Percentiles rank a stretch among this genome's conserved stretches.
These are phyloP conservation scores for Scaptomyza polygonia DNA, from an alignment of 2,888 invertebrate genomes.

Conservation along the genomic window DNA sequence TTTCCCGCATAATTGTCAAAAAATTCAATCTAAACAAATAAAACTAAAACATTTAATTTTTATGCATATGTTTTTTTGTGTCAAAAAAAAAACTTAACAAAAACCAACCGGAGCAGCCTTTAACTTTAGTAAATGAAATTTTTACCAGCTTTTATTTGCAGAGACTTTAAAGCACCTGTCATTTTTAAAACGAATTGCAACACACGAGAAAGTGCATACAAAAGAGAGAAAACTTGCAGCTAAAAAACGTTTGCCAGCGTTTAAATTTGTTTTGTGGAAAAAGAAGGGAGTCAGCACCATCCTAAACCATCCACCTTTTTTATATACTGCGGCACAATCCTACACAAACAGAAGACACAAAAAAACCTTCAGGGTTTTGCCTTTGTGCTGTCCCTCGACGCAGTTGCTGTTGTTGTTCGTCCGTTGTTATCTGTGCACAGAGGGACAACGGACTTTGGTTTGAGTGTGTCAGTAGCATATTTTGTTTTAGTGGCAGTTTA, in stretches of 20 bases:
- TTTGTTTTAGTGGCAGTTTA: slow-evolving; percentile 53
- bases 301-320: not conserved
- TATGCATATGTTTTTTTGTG: no score
- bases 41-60: no score
- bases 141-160: slow-evolving; percentile 10
- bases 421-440: slow-evolving; percentile 41
- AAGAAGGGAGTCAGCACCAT: not conserved
- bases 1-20: no score
- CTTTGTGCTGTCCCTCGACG: slow-evolving; percentile 39
- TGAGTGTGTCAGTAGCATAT: slow-evolving; percentile 65
- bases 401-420: slow-evolving; percentile 34
- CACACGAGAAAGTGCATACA: not conserved
- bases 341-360: slow-evolving; percentile 6
- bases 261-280: slow-evolving; percentile 39
- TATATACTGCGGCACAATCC: not conserved
- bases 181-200: slow-evolving; percentile 14
- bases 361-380: slow-evolving; percentile 42
- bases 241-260: slow-evolving; percentile 41
- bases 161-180: slow-evolving; percentile 9
- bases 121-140: no score
- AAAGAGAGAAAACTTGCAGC: slow-evolving; percentile 18
- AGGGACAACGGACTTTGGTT: slow-evolving; percentile 66
- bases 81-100: no score
- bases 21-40: no score
- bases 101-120: no score